Conservation (phyloP, 2,888 invertebrate genomes). For the Cyrtodaria siliqua region DNA sequence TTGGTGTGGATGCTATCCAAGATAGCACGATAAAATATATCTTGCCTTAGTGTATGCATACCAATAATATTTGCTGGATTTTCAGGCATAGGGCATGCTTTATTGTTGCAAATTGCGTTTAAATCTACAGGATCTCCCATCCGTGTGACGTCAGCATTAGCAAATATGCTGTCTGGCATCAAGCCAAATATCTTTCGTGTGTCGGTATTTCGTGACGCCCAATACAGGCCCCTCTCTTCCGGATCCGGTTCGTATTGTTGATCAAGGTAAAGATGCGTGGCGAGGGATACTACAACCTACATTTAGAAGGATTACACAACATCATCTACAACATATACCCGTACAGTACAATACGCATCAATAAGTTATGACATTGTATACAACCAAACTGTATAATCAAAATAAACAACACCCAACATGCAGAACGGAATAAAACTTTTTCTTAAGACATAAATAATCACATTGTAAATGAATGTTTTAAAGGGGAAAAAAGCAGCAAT, state of each 20-base stretch:
- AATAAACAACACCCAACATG: too few relatives aligned
- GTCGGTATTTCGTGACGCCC: slow-evolving; percentile 82
- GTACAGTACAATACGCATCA: too few relatives aligned
- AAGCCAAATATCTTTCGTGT: slow-evolving; percentile 76
- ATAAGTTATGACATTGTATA: too few relatives aligned
- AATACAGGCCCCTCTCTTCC: slow-evolving; percentile 81
- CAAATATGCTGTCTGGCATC: slow-evolving; percentile 72
- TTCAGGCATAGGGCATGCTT: slow-evolving; percentile 68
- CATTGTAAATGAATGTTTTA: too few relatives aligned
- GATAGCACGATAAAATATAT: too few relatives aligned
- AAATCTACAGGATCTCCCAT: slow-evolving; percentile 70
- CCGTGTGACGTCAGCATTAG: slow-evolving; percentile 67
- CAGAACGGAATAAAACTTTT: too few relatives aligned
- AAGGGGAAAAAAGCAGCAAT: too few relatives aligned
- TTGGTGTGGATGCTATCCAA: too few relatives aligned
- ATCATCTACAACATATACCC: too few relatives aligned
- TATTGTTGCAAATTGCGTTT: slow-evolving; percentile 65
- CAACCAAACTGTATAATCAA: too few relatives aligned
- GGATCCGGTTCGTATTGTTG: slow-evolving; percentile 81
- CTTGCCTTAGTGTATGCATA: too few relatives aligned
- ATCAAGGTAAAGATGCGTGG: slow-evolving; percentile 80
- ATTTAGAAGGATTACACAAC: background rate
- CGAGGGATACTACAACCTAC: slow-evolving; percentile 76
- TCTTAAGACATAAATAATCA: too few relatives aligned
- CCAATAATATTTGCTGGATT: slow-evolving; percentile 81